These are phyloP conservation scores for Dinomys branickii DNA, from an alignment of 2,113 vertebrate species.

Conservation along the genomic window DNA sequence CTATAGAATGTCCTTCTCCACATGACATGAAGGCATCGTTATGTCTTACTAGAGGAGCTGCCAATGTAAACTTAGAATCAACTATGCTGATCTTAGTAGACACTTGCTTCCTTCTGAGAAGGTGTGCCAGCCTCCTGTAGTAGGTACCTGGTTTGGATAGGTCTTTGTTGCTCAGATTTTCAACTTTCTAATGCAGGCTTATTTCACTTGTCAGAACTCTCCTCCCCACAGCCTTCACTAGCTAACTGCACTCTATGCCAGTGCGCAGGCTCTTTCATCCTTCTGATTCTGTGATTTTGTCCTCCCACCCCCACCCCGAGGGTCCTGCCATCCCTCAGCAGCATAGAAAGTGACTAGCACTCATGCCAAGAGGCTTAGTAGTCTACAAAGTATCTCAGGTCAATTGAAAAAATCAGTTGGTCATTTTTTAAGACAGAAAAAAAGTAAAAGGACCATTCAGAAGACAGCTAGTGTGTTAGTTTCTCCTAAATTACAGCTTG, in stretches of 20 bases:
- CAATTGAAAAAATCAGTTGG: neutral
- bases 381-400: neutral
- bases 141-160: neutral
- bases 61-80: neutral
- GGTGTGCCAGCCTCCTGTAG: neutral
- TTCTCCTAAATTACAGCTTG: no score
- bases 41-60: neutral
- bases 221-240: neutral
- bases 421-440: neutral
- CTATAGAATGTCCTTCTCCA: no score
- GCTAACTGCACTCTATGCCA: neutral
- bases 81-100: neutral
- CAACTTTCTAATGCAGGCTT: neutral
- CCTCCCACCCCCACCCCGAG: neutral
- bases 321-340: neutral
- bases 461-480: neutral
- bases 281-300: neutral
- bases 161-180: neutral
- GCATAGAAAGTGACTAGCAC: neutral
- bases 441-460: neutral
- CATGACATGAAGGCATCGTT: no score
- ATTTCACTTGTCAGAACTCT: neutral
- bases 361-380: neutral
- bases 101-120: neutral
- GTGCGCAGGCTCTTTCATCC: neutral